These are phyloP conservation scores for Anarrhichthys ocellatus DNA, from an alignment of 2,113 vertebrate species.

Conservation along the genomic window DNA sequence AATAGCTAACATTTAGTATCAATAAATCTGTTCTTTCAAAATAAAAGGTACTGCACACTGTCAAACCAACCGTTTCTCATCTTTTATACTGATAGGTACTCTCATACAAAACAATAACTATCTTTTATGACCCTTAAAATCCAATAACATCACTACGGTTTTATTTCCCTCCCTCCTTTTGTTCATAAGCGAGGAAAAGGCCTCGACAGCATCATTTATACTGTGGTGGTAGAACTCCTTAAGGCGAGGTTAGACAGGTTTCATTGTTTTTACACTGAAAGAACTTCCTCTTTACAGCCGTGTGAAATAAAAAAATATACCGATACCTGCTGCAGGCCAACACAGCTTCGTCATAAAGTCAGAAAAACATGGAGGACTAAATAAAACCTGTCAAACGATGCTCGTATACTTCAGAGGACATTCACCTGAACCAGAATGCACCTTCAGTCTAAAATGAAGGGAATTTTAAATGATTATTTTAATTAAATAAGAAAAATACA, in stretches of 20 bases:
- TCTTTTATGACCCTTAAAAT: conserved; percentile 2
- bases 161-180: neutral
- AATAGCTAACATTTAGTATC: neutral
- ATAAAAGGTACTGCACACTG: neutral
- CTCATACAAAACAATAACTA: neutral
- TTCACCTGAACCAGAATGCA: neutral
- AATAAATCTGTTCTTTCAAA: neutral
- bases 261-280: neutral
- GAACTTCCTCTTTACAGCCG: conserved; percentile 5
- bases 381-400: neutral
- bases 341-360: neutral
- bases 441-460: too few species aligned
- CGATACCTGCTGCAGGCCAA: neutral
- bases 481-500: too few species aligned
- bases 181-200: neutral
- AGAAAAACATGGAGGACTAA: neutral
- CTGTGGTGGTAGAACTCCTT: neutral
- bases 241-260: neutral
- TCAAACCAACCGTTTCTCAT: neutral
- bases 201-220: neutral
- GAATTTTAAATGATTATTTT: too few species aligned
- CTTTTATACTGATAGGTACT: too few species aligned
- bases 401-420: neutral
- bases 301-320: neutral
- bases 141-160: neutral